These are phyloP conservation scores for Podarcis cretensis DNA, from an alignment of 2,113 vertebrate genomes.

Conservation along the genomic window DNA sequence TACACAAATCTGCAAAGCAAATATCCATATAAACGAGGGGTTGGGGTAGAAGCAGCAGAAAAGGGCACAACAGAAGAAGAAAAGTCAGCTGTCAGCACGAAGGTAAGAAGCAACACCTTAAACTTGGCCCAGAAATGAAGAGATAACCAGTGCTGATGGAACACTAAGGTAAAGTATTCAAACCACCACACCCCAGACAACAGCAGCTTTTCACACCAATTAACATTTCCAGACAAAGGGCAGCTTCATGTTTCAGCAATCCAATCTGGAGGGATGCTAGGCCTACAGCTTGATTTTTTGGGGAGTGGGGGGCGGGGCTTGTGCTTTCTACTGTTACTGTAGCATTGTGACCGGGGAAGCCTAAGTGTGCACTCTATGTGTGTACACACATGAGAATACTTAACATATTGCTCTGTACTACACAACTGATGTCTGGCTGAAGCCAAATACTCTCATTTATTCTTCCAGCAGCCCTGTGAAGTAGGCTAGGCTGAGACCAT, in stretches of 20 bases:
- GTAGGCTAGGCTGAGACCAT: neutral
- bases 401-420: neutral
- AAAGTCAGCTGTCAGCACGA: neutral
- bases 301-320: too few species aligned
- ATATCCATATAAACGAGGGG: too few species aligned
- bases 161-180: neutral
- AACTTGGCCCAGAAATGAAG: neutral
- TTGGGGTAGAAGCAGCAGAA: too few species aligned
- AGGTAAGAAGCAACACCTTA: neutral
- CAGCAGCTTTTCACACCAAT: neutral
- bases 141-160: neutral
- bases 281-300: neutral
- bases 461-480: neutral
- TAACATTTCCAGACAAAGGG: neutral
- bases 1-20: too few species aligned
- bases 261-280: neutral
- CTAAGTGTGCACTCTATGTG: neutral
- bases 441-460: neutral
- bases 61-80: too few species aligned
- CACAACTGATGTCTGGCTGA: neutral
- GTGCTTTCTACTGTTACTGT: neutral
- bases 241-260: neutral
- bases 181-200: neutral
- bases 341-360: neutral
- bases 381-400: neutral